Percentiles rank a stretch among this genome's conserved stretches.
Conservation (phyloP, 2,888 invertebrate species). For the Apoda limacodes region DNA sequence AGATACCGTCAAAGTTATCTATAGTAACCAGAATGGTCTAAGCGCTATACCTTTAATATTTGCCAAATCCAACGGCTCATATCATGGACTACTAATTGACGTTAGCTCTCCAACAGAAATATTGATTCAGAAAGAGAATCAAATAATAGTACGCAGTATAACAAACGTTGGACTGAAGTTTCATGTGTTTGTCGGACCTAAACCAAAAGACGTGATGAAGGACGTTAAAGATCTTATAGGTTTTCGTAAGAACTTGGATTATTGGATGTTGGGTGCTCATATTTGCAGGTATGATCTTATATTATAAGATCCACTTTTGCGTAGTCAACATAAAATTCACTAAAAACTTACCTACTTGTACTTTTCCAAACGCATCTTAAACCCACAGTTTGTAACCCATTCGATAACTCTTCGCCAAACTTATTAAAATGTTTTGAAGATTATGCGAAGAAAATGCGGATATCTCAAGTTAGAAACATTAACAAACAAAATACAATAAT, state of each 20-base stretch:
- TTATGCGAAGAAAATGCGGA: too few relatives aligned
- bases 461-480: too few relatives aligned
- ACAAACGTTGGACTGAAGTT: slow-evolving; percentile 44
- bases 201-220: slow-evolving; percentile 45
- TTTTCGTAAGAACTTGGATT: slow-evolving; percentile 31
- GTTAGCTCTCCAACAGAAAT: slow-evolving; percentile 67
- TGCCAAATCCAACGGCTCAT: slow-evolving; percentile 58
- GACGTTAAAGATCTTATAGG: slow-evolving; percentile 40
- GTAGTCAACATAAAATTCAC: too few relatives aligned
- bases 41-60: slow-evolving; percentile 61
- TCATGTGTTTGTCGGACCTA: slow-evolving; percentile 51
- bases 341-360: too few relatives aligned
- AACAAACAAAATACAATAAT: too few relatives aligned
- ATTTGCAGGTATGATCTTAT: slow-evolving; percentile 51
- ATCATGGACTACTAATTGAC: slow-evolving; percentile 68
- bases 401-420: too few relatives aligned
- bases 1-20: slow-evolving; percentile 46
- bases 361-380: too few relatives aligned
- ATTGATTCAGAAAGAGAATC: slow-evolving; percentile 56
- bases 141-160: slow-evolving; percentile 68
- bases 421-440: too few relatives aligned
- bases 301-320: too few relatives aligned
- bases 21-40: slow-evolving; percentile 52
- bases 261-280: slow-evolving; percentile 61
- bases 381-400: too few relatives aligned